Evolutionary conservation across 2,113 vertebrate genomes (phyloP).

Genomic region (Perca fluviatilis): DNA sequence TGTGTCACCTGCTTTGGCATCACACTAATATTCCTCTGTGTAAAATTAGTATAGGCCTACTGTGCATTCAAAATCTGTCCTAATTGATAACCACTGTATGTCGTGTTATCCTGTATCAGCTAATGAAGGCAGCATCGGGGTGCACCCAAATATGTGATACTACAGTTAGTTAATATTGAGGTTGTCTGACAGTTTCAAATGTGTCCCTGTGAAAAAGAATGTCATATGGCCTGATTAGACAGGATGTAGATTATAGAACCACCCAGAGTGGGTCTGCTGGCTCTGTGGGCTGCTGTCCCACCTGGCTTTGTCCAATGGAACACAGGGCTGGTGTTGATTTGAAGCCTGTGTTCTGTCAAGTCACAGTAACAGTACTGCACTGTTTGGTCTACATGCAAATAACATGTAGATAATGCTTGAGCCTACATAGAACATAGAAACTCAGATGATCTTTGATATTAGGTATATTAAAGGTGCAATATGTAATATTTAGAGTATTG

Average conservation of each 20-base stretch:
- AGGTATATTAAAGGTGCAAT: too few relatives aligned
- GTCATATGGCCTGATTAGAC: constrained; percentile 27
- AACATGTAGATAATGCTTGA: too few relatives aligned
- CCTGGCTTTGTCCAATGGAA: constrained; percentile 40
- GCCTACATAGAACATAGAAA: too few relatives aligned
- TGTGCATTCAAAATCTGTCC: neutral
- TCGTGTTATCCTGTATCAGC: neutral
- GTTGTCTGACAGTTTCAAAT: constrained; percentile 7
- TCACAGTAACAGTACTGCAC: neutral
- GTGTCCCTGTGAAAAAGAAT: neutral
- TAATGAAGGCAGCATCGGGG: neutral
- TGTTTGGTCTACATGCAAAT: constrained; percentile 28
- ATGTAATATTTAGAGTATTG: too few relatives aligned
- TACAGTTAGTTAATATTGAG: neutral
- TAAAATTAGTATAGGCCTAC: neutral
- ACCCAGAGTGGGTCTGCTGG: constrained; percentile 10
- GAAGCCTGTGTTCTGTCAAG: neutral
- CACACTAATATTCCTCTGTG: neutral
- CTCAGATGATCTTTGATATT: too few relatives aligned
- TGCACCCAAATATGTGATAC: neutral
- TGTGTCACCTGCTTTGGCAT: neutral
- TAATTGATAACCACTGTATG: neutral
- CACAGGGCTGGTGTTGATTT: constrained; percentile 1
- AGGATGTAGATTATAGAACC: constrained; percentile 3
- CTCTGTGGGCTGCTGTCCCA: constrained; percentile 51